Conservation (phyloP, 2,888 invertebrate species). For the Megastigmus dorsalis region DNA sequence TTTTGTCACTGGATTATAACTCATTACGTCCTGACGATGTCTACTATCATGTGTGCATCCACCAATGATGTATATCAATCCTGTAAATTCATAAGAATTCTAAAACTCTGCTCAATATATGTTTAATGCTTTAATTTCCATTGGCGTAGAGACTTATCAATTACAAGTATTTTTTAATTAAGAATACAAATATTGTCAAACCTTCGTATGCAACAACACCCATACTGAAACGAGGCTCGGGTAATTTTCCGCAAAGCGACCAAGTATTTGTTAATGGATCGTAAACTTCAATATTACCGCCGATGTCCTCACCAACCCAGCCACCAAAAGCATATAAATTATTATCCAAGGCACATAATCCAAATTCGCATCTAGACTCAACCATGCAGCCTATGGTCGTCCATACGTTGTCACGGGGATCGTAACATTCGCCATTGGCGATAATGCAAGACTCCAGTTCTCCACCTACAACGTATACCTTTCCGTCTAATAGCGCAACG, state of each 20-base stretch:
- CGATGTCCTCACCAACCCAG: constrained; percentile 94
- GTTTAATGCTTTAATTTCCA: too few species aligned
- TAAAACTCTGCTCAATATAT: constrained; percentile 2
- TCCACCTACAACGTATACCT: constrained; percentile 93
- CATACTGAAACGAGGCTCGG: constrained; percentile 93
- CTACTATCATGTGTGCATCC: constrained; percentile 89
- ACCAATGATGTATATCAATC: constrained; percentile 92
- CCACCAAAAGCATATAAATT: constrained; percentile 92
- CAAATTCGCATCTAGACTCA: constrained; percentile 92
- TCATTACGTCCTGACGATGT: constrained; percentile 86
- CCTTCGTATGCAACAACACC: constrained; percentile 90
- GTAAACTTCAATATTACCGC: constrained; percentile 90
- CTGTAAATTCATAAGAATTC: constrained; percentile 74
- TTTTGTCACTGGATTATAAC: constrained; percentile 87
- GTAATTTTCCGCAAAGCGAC: constrained; percentile 86
- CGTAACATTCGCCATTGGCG: constrained; percentile 90
- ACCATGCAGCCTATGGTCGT: constrained; percentile 78
- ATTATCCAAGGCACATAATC: constrained; percentile 88
- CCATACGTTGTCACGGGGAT: constrained; percentile 81
- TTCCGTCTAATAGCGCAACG: constrained; percentile 87
- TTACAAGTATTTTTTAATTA: too few species aligned
- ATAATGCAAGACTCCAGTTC: constrained; percentile 93
- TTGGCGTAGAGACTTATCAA: background rate
- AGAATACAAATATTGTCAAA: constrained; percentile 68
- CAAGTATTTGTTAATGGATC: constrained; percentile 87